Conservation (phyloP, 2,113 vertebrate genomes). For the Pseudopipra pipra region DNA sequence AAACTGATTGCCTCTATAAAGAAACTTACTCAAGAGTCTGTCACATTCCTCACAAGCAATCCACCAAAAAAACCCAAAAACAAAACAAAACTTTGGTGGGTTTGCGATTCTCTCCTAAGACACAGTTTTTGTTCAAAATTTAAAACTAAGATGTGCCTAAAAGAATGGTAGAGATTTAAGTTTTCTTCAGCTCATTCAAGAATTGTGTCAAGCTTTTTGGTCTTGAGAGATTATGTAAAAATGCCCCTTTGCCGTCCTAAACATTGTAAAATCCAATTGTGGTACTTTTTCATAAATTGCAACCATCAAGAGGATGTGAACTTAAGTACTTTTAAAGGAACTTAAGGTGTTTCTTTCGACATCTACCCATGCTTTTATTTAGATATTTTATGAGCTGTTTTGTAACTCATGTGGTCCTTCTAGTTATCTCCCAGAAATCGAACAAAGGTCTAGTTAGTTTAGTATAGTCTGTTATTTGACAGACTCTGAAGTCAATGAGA, state of each 20-base stretch:
- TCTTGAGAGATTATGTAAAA: neutral
- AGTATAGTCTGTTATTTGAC: neutral
- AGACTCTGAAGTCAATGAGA: neutral
- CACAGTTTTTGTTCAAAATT: neutral
- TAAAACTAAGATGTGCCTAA: neutral
- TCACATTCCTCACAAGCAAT: neutral
- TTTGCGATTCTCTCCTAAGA: neutral
- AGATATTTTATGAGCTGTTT: neutral
- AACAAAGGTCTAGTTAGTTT: neutral
- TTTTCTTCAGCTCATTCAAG: neutral
- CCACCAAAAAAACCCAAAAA: neutral
- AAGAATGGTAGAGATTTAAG: neutral
- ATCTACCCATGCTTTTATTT: neutral
- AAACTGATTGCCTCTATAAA: neutral
- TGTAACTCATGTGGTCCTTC: neutral
- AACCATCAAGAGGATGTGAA: neutral
- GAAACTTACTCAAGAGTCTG: neutral
- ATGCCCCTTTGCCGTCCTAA: neutral
- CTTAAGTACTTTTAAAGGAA: neutral
- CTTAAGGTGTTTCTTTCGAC: neutral
- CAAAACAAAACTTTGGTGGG: too few species aligned
- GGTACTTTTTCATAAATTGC: neutral
- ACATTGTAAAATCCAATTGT: neutral
- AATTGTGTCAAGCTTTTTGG: neutral
- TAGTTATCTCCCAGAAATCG: neutral